Evolutionary conservation across 2,113 vertebrate genomes (phyloP).

Genomic region (Perca flavescens): DNA sequence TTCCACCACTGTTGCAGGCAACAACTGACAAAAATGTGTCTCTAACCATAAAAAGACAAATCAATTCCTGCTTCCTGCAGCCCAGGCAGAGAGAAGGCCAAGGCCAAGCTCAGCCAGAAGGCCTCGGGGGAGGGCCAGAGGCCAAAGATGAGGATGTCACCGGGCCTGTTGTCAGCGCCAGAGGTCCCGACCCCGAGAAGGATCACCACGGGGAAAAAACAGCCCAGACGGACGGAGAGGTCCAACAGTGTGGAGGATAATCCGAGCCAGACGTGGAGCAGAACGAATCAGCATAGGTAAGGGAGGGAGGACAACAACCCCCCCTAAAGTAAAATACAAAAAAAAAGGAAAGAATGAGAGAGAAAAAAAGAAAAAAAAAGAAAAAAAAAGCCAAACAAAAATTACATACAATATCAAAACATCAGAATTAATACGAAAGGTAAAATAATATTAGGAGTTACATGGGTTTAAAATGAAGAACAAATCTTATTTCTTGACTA

Average conservation of each 20-base stretch:
- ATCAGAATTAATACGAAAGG: too few species aligned
- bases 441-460: too few species aligned
- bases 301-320: not conserved
- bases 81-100: constrained; percentile 91
- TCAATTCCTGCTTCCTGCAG: constrained; percentile 70
- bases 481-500: too few species aligned
- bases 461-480: too few species aligned
- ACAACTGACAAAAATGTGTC: not conserved
- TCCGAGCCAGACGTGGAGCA: constrained; percentile 74
- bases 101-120: constrained; percentile 91
- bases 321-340: too few species aligned
- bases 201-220: constrained; percentile 91
- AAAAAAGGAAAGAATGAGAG: too few species aligned
- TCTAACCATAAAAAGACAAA: constrained; percentile 1
- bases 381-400: too few species aligned
- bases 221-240: constrained; percentile 91
- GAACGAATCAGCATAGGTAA: constrained; percentile 76
- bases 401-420: too few species aligned
- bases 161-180: constrained; percentile 80
- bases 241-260: constrained; percentile 88
- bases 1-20: not conserved
- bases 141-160: constrained; percentile 90
- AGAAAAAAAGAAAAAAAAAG: too few species aligned
- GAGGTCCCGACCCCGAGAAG: constrained; percentile 87
- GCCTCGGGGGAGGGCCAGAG: constrained; percentile 89